These are phyloP conservation scores for Muscina levida DNA, from an alignment of 2,888 invertebrate genomes.

Conservation along the genomic window DNA sequence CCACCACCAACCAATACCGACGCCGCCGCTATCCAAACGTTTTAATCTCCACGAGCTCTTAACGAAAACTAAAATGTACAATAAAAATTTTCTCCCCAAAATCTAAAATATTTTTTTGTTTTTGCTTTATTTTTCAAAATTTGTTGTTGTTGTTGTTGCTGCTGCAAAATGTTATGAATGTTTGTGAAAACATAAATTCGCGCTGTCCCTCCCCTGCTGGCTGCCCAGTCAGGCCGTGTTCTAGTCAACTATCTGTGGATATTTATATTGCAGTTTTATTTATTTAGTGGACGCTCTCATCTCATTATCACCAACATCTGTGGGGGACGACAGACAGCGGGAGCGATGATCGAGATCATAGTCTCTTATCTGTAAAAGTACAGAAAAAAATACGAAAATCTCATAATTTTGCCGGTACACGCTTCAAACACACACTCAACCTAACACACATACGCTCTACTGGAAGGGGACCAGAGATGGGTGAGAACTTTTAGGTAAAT, in stretches of 20 bases:
- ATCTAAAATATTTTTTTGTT: constrained; percentile 12
- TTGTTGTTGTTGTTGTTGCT: neutral
- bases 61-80: constrained; percentile 54
- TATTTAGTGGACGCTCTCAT: constrained; percentile 18
- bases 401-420: constrained; percentile 46
- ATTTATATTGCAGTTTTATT: constrained; percentile 30
- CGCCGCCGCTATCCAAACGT: constrained; percentile 25
- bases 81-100: constrained; percentile 49
- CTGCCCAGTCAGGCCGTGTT: neutral
- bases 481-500: neutral
- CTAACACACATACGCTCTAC: too few relatives aligned
- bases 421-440: too few relatives aligned
- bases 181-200: constrained; percentile 56
- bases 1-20: neutral
- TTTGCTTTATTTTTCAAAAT: constrained; percentile 38
- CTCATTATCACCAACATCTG: constrained; percentile 17
- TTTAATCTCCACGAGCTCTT: constrained; percentile 52
- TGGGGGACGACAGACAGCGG: neutral
- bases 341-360: neutral
- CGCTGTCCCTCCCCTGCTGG: constrained; percentile 19
- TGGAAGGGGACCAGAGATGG: neutral
- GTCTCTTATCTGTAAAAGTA: constrained; percentile 33
- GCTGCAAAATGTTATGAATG: neutral
- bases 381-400: too few relatives aligned
- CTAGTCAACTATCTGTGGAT: neutral